A percentile compares a stretch with the other conserved stretches of the same genome.
Evolutionary conservation across 2,113 vertebrate species (phyloP).

Genomic region (Tragelaphus buxtoni): DNA sequence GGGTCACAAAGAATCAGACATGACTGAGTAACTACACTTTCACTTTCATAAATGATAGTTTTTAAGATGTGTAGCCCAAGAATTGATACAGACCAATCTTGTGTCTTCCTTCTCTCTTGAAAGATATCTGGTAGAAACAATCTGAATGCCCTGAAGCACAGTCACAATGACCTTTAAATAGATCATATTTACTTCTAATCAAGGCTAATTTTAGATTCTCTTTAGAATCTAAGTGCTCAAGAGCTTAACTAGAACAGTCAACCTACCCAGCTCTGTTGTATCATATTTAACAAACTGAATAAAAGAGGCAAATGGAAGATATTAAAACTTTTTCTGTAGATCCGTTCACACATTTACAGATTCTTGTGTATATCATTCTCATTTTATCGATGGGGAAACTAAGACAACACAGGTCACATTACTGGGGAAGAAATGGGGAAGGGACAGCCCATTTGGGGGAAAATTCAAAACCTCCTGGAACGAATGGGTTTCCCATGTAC

Average conservation of each 20-base stretch:
- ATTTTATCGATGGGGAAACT: neutral
- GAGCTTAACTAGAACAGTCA: neutral
- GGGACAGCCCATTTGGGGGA: neutral
- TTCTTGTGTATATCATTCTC: neutral
- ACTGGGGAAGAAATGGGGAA: neutral
- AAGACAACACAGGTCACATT: neutral
- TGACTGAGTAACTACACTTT: neutral
- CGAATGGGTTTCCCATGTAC: neutral
- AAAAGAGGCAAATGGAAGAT: neutral
- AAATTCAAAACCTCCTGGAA: neutral
- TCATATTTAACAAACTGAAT: neutral
- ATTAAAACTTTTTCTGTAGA: neutral
- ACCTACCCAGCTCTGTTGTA: neutral
- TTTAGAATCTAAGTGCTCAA: neutral
- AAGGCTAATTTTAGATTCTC: conserved; percentile 13
- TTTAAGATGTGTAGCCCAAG: neutral
- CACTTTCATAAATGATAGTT: neutral
- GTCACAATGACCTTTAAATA: neutral
- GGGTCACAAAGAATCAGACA: neutral
- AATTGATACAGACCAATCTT: neutral
- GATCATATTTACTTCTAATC: neutral
- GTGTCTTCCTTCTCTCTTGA: neutral
- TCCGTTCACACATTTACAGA: neutral
- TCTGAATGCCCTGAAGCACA: neutral
- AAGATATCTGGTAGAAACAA: neutral